A percentile compares a stretch with the other conserved stretches of the same genome.
Conservation (phyloP, 2,113 vertebrate genomes). For the Ptychochromis oligacanthus region DNA sequence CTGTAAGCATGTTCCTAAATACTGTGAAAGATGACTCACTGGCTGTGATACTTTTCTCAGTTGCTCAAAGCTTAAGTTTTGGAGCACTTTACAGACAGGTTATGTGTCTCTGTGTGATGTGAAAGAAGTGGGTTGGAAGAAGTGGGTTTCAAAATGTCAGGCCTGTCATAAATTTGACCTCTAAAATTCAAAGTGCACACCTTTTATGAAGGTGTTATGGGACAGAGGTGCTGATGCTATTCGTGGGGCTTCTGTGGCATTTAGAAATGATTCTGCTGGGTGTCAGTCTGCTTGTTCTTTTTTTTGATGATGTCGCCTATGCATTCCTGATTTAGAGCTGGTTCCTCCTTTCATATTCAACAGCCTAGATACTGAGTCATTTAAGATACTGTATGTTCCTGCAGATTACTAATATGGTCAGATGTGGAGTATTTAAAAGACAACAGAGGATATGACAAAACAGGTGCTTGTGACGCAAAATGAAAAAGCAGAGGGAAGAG, state of each 20-base stretch:
- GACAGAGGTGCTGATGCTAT: background rate
- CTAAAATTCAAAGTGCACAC: background rate
- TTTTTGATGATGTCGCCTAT: background rate
- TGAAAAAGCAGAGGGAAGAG: background rate
- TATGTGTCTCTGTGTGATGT: background rate
- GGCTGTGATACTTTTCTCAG: background rate
- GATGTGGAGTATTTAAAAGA: background rate
- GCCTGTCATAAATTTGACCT: conserved; percentile 3
- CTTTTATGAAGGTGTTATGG: background rate
- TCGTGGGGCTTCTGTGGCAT: background rate
- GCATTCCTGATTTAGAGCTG: background rate
- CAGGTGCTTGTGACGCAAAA: background rate
- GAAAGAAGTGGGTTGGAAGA: background rate
- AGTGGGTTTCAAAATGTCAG: conserved; percentile 11
- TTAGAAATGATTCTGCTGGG: background rate
- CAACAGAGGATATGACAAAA: background rate
- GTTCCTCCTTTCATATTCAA: background rate
- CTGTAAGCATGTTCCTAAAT: background rate
- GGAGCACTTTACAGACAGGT: background rate
- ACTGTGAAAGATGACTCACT: background rate
- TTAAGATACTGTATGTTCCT: background rate
- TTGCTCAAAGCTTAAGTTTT: background rate
- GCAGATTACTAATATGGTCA: background rate
- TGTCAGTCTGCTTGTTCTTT: background rate
- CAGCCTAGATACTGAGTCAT: background rate